phyloP scores from a whole-genome alignment of 2,113 vertebrate species.

The Dipodomys merriami region DNA sequence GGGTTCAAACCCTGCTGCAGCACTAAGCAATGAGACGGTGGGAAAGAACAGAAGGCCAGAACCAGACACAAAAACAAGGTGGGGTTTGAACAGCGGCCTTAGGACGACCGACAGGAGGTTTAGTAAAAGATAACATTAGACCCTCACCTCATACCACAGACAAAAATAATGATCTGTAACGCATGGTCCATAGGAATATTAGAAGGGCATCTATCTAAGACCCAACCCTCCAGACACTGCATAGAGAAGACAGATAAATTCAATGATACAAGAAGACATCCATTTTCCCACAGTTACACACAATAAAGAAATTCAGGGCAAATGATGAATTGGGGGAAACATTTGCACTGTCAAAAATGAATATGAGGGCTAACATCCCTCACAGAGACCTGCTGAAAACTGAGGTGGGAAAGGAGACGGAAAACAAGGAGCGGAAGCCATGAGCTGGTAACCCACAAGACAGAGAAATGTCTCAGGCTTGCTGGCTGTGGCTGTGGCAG shows the following conservation, averaged over 20 bases:
- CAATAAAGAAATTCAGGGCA: background rate
- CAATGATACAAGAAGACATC: background rate
- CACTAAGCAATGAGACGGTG: too few species aligned
- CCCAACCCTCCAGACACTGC: rapidly evolving
- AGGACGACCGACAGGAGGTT: background rate
- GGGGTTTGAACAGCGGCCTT: background rate
- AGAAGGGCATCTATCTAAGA: background rate
- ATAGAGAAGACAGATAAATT: background rate
- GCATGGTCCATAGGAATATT: background rate
- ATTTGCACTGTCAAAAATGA: background rate
- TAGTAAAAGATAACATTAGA: background rate
- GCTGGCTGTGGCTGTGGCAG: too few species aligned
- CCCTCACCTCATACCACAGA: background rate
- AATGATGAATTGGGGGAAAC: background rate
- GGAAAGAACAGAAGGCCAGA: background rate
- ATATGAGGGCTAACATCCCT: background rate
- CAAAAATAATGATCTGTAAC: too few species aligned
- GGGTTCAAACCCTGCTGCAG: too few species aligned
- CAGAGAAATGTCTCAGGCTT: too few species aligned
- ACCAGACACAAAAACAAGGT: too few species aligned
- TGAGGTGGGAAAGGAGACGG: background rate
- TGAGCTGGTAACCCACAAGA: too few species aligned
- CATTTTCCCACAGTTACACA: background rate
- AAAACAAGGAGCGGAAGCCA: background rate
- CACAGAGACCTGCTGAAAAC: background rate